Conservation (phyloP, 2,113 vertebrate genomes). For the Alouatta palliata region DNA sequence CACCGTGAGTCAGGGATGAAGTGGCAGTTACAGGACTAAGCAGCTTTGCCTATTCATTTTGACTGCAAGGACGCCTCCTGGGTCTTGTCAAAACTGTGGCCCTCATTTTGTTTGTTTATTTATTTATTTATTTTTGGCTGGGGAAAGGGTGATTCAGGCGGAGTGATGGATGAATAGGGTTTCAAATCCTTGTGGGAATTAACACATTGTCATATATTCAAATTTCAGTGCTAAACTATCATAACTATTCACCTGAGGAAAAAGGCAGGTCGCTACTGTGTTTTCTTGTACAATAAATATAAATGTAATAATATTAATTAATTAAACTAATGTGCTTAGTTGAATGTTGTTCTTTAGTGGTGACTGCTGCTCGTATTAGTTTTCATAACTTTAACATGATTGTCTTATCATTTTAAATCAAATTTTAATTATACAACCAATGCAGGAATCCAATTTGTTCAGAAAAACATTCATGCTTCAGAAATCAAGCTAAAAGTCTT, state of each 20-base stretch:
- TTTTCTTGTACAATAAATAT: neutral
- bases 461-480: neutral
- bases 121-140: neutral
- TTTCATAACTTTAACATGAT: neutral
- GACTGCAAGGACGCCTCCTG: slow-evolving; percentile 73
- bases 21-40: slow-evolving; percentile 79
- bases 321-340: neutral
- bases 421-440: neutral
- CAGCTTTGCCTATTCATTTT: slow-evolving; percentile 77
- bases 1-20: slow-evolving; percentile 74
- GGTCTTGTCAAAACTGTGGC: slow-evolving; percentile 73
- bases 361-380: neutral
- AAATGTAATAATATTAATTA: neutral
- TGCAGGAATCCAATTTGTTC: neutral
- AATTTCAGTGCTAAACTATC: neutral
- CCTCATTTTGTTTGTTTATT: neutral
- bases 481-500: neutral
- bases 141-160: neutral
- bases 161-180: neutral
- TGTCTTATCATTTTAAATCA: neutral
- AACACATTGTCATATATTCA: neutral
- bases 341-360: neutral
- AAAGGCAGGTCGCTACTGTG: accelerated
- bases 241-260: accelerated
- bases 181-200: neutral